A percentile compares a stretch with the other conserved stretches of the same genome.
Conservation (phyloP, 2,113 vertebrate species). For the Callipepla californica region DNA sequence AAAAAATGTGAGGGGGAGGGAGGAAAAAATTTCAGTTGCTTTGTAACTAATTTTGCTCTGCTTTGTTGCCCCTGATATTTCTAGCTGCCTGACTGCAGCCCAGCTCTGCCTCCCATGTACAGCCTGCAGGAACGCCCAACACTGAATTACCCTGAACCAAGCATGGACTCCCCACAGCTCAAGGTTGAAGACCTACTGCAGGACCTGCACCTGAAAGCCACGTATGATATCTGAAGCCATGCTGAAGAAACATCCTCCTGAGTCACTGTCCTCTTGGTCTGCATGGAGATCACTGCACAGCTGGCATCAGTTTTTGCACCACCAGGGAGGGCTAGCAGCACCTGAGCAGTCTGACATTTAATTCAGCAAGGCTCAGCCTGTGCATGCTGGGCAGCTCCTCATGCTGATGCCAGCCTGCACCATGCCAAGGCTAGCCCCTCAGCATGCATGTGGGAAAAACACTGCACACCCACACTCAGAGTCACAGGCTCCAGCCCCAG, state of each 20-base stretch:
- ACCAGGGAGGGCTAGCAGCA: background rate
- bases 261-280: background rate
- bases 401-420: fast-evolving
- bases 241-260: background rate
- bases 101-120: background rate
- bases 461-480: slow-evolving; percentile 2
- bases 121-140: background rate
- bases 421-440: fast-evolving
- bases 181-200: background rate
- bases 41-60: slow-evolving; percentile 18
- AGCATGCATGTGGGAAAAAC: background rate
- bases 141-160: background rate
- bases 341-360: background rate
- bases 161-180: background rate
- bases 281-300: background rate
- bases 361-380: background rate
- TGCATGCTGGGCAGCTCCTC: background rate
- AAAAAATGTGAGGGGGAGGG: slow-evolving; percentile 1
- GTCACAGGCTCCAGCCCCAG: background rate
- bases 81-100: background rate
- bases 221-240: background rate
- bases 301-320: background rate
- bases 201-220: background rate
- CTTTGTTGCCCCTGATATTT: background rate
- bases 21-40: background rate